Evolutionary conservation across 1,140 invertebrate genomes (phyloP).

Genomic region (Aphis gossypii): DNA sequence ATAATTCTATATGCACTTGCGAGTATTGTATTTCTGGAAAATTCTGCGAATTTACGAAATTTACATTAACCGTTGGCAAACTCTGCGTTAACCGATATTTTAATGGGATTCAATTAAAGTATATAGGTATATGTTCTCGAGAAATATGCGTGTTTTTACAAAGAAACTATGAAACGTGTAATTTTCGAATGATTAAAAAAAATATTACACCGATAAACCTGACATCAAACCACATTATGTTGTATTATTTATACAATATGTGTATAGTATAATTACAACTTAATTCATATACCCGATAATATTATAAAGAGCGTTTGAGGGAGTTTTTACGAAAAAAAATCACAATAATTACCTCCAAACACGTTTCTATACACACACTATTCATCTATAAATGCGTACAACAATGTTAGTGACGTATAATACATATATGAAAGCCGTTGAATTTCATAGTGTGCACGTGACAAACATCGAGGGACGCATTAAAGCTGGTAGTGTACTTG

Average conservation of each 20-base stretch:
- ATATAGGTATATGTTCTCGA: background rate
- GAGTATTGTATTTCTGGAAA: conserved; percentile 6
- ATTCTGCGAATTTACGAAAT: background rate
- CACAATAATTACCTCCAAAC: conserved; percentile 11
- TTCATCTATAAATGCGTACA: background rate
- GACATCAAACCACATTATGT: background rate
- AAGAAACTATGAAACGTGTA: background rate
- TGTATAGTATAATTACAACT: background rate
- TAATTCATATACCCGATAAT: background rate
- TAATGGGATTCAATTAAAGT: conserved; percentile 23
- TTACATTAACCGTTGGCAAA: background rate
- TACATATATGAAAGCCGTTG: conserved; percentile 8
- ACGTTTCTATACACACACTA: conserved; percentile 1
- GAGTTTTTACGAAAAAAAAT: background rate
- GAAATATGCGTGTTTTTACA: background rate
- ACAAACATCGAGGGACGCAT: background rate
- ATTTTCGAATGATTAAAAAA: conserved; percentile 6
- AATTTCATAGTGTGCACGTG: conserved; percentile 2
- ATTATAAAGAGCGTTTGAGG: background rate
- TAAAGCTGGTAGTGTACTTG: background rate
- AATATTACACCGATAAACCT: background rate
- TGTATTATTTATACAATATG: background rate
- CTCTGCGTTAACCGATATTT: background rate
- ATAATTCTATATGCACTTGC: background rate
- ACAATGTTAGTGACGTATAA: background rate